These are phyloP conservation scores for Tapera naevia DNA, from an alignment of 2,797 vertebrate genomes.

Conservation along the genomic window DNA sequence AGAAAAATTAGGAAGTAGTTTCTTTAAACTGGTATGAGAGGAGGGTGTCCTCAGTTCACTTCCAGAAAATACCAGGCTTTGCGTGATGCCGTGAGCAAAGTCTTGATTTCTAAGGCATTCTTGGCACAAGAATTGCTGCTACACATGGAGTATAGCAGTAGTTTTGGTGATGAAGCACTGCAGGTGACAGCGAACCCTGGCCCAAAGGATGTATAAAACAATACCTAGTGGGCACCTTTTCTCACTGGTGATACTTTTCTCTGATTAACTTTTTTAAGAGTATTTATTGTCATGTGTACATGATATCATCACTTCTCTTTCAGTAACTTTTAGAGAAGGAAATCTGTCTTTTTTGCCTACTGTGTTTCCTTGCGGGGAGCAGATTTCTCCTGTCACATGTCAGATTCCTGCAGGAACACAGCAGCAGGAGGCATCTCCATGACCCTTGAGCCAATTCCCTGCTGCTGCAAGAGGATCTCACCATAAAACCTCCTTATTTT, in stretches of 20 bases:
- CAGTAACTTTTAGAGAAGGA: neutral
- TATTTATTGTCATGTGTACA: neutral
- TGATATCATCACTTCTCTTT: neutral
- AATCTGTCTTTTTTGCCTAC: neutral
- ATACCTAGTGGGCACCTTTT: neutral
- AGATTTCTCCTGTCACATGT: neutral
- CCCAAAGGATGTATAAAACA: neutral
- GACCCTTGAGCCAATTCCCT: neutral
- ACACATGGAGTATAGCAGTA: neutral
- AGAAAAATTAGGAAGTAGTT: neutral
- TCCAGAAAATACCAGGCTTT: constrained; percentile 20
- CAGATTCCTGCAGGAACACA: neutral
- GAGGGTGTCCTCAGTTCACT: neutral
- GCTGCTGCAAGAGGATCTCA: neutral
- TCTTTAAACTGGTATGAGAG: neutral
- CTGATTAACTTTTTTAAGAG: neutral
- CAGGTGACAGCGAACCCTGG: neutral
- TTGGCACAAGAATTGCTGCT: neutral
- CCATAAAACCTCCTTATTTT: neutral
- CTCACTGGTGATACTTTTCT: neutral
- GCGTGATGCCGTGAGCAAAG: neutral
- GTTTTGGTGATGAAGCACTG: constrained; percentile 6
- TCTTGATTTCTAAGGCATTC: neutral
- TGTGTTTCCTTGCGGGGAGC: neutral
- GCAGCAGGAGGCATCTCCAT: neutral